Percentiles rank a stretch among this genome's conserved stretches.
Conservation (phyloP, 2,113 vertebrate species). For the Salminus brasiliensis region DNA sequence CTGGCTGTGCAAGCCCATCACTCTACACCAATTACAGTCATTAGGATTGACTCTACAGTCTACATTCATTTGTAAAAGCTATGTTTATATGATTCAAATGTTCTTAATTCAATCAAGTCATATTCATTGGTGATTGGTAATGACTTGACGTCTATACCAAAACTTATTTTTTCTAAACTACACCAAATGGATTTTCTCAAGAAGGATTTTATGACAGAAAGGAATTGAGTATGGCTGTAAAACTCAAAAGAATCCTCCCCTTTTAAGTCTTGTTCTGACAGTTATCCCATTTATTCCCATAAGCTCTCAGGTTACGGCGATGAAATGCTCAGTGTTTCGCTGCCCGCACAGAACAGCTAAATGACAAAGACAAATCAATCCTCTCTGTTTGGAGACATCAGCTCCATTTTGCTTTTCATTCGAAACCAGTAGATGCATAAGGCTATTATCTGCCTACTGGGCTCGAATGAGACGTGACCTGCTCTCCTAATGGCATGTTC, state of each 20-base stretch:
- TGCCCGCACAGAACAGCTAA: background rate
- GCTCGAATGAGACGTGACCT: conserved; percentile 25
- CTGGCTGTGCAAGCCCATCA: no score
- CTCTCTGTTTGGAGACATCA: background rate
- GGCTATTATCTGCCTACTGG: conserved; percentile 8
- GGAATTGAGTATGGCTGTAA: background rate
- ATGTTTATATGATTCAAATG: no score
- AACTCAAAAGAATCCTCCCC: background rate
- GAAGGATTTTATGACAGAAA: background rate
- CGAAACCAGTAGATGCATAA: background rate
- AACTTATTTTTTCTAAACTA: no score
- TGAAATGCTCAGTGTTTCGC: background rate
- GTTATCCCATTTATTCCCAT: background rate
- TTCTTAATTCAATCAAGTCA: background rate
- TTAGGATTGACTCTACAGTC: no score
- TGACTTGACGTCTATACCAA: background rate
- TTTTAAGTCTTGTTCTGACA: background rate
- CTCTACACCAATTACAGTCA: no score
- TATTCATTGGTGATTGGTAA: background rate
- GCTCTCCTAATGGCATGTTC: background rate
- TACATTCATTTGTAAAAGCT: no score
- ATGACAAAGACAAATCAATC: background rate
- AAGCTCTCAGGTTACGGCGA: background rate
- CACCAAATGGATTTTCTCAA: background rate
- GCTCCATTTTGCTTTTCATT: background rate